Percentiles rank a stretch among this genome's conserved stretches.
Conservation (phyloP, 2,888 invertebrate species). For the Choreutis nemorana region DNA sequence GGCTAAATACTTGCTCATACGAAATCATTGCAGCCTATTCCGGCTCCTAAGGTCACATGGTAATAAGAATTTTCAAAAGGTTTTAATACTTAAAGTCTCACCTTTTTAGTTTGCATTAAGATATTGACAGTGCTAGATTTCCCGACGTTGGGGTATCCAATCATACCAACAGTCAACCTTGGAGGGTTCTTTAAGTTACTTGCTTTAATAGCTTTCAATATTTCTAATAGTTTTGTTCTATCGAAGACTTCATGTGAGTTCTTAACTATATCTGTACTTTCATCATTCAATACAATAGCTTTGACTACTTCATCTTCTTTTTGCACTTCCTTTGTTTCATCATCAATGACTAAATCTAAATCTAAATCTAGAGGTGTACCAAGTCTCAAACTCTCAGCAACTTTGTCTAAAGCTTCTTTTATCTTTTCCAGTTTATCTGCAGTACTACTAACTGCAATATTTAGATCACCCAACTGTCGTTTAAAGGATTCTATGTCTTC, state of each 20-base stretch:
- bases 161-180: conserved; percentile 87
- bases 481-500: conserved; percentile 56
- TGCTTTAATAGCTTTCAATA: conserved; percentile 69
- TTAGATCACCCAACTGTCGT: conserved; percentile 56
- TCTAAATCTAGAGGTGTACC: conserved; percentile 43
- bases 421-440: conserved; percentile 64
- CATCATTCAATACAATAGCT: conserved; percentile 10
- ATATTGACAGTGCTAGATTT: conserved; percentile 99
- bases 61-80: not conserved
- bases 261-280: conserved; percentile 15
- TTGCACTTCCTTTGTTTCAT: not conserved
- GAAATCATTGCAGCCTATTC: too few relatives aligned
- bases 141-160: conserved; percentile 99
- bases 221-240: conserved; percentile 73
- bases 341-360: too few relatives aligned
- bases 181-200: conserved; percentile 48
- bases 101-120: conserved; percentile 83
- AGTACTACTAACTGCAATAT: conserved; percentile 59
- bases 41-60: too few relatives aligned
- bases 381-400: conserved; percentile 38
- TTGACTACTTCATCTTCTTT: not conserved
- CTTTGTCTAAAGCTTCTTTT: conserved; percentile 53
- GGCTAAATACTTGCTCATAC: too few relatives aligned
- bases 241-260: conserved; percentile 71
- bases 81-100: conserved; percentile 26